Base-by-base conservation (phyloP, 1,140 invertebrate species). In the Diprion similis region DNA sequence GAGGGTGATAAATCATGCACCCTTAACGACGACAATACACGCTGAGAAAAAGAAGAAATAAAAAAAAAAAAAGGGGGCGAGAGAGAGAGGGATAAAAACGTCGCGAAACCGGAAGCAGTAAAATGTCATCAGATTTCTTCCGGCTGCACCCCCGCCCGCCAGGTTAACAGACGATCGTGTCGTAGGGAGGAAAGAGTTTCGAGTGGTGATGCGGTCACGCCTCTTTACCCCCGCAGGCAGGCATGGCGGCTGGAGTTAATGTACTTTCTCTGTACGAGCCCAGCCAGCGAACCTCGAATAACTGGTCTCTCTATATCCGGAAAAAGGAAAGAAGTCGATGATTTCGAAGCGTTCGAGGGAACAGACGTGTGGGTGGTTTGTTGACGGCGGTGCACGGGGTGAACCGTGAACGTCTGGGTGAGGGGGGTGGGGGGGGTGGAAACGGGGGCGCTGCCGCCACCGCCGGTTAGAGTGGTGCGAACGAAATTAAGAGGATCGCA, bases 1-100 rank as follows among this genome's bases (percentile, higher is more conserved):
- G 75, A 78, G 75, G 78, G 77, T 80, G 80, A 78, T 78, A 80
- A 78, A 74, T 77, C 13, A 17, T n/a, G n/a, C 2, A 15, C 6
- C 13, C 59, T 37, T 1, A 37, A 37, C 24, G 24, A 37, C 24
- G 24, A 37, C 24, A 6, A 37, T 37, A 37, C 24, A 6, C 24
- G 24, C 24, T 37, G 2, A 6, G 24, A 3, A 6, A 37, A 37
- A 37, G 24, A 37, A 37, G 6, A 37, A 37, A 37, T 1, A 37
- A 37, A 6, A 64, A 15, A 1, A 15, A 15, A 15, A 64, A 64
- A 64, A 64, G 8, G 8, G 13, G 4, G 8, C 0, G 8, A 17
- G 1, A n/a, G n/a, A n/a, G n/a, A n/a, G n/a, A n/a, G n/a, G n/a
- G n/a, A n/a, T n/a, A 64, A 64, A 64, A 15, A 17, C 59, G 4